Evolutionary conservation across 2,797 vertebrate species (phyloP), one percentile per base, ranked within the genome.

Genomic region (Picus viridis): DNA sequence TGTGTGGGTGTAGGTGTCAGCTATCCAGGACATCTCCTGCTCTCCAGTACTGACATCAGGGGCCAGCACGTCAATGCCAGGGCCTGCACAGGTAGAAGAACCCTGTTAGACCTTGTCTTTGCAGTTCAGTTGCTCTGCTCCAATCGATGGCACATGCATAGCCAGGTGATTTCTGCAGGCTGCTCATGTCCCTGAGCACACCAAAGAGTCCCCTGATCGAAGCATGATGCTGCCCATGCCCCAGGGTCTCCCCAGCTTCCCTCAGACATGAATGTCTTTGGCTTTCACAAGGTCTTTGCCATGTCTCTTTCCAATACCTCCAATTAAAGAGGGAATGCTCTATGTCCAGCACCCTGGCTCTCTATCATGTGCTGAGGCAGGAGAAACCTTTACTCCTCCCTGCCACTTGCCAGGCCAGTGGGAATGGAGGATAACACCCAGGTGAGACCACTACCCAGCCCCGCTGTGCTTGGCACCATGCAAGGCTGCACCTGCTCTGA

Each of bases 21-120:
- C 98, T 8, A 98, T 98, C 98, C 98, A 99, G 95, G 98, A 99
- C 98, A 98, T 99, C 95, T 99, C 98, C 89, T 96, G 94, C 95
- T 99, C 98, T 23, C 98, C 98, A 1, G 97, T 98, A 97, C 98
- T 98, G 98, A 99, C 98, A 97, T 99, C 98, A 22, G 98, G 98
- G 75, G 98, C 98, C 19, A 98, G 98, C 43, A 98, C 96, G 2
- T 99, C 98, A 92, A 98, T 98, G 96, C 98, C 98, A 83, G 98
- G 98, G 78, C 98, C 98, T 98, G 91, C 7, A 15, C 76, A 53
- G 54, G 61, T 20, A 69, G 95, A 90, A 79, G 23, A 51, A 54
- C 24, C 24, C 39, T 18, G 24, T 75, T 62, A 77, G 11, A 58
- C 56, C 45, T 51, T 45, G 7, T 61, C 45, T 72, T 63, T 90